A percentile compares a stretch with the other conserved stretches of the same genome.
Conservation (phyloP, 2,113 vertebrate species). For the Colistium nudipinnis region DNA sequence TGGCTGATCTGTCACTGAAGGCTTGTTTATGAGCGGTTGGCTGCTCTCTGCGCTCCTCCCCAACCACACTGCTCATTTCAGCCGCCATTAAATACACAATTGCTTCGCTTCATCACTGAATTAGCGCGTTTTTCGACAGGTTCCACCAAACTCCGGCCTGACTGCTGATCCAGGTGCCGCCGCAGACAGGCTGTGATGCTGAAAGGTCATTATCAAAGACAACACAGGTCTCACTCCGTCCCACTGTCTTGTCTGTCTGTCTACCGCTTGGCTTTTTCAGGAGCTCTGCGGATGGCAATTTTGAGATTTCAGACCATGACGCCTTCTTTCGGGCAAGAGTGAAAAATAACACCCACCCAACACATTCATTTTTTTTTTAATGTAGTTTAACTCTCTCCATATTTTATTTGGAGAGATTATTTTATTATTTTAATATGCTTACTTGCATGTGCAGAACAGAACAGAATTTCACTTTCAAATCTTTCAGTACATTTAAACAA, state of each 20-base stretch:
- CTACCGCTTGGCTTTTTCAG: background rate
- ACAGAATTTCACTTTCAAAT: too few relatives aligned
- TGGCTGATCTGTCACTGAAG: slow-evolving; percentile 75
- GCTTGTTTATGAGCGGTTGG: slow-evolving; percentile 76
- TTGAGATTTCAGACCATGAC: background rate
- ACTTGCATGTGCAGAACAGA: too few relatives aligned
- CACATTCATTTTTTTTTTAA: background rate
- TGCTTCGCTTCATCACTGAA: slow-evolving; percentile 76
- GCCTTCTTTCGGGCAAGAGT: background rate
- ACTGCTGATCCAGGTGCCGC: slow-evolving; percentile 59
- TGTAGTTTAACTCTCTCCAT: background rate
- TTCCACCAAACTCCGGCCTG: slow-evolving; percentile 16
- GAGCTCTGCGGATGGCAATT: background rate
- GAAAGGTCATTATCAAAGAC: slow-evolving; percentile 36
- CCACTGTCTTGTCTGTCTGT: background rate
- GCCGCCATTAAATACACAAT: slow-evolving; percentile 74
- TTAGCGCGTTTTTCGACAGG: slow-evolving; percentile 72
- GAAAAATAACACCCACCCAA: background rate
- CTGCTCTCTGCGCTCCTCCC: slow-evolving; percentile 52
- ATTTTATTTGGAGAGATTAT: background rate
- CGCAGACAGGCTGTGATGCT: slow-evolving; percentile 13
- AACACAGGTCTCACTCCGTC: background rate
- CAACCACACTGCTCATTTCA: slow-evolving; percentile 66
- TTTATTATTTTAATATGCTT: background rate
- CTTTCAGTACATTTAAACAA: too few relatives aligned